phyloP scores from a whole-genome alignment of 2,113 vertebrate species.

The Xiphorhynchus elegans region DNA sequence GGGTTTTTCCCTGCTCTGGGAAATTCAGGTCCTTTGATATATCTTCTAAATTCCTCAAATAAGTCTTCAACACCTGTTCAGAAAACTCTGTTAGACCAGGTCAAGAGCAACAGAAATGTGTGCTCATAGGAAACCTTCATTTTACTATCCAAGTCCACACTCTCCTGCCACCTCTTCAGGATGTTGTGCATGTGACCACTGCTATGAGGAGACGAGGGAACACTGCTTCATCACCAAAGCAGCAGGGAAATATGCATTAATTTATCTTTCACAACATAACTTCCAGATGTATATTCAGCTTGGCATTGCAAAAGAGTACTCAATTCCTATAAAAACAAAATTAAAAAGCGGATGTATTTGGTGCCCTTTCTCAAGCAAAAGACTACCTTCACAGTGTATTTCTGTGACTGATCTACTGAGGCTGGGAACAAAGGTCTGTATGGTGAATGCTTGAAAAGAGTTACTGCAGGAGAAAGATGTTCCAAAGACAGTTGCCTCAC shows the following conservation, averaged over 20 bases:
- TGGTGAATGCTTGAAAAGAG: not conserved
- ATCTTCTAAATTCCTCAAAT: not conserved
- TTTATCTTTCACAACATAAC: not conserved
- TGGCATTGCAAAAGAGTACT: not conserved
- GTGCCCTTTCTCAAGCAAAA: not conserved
- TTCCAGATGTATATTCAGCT: not conserved
- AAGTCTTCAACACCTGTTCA: not conserved
- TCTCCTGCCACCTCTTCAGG: not conserved
- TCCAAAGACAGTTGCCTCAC: not conserved
- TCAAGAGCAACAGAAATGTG: not conserved
- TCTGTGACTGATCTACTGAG: not conserved
- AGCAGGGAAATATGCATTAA: not conserved
- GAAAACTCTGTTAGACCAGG: not conserved
- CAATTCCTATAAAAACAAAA: not conserved
- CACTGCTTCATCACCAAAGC: not conserved
- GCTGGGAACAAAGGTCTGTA: not conserved
- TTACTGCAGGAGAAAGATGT: not conserved
- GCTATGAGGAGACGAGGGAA: not conserved
- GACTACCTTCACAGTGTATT: not conserved
- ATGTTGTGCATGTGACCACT: not conserved
- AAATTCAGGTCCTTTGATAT: not conserved
- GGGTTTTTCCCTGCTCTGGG: rapidly evolving
- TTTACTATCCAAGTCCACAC: not conserved
- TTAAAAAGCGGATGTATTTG: not conserved
- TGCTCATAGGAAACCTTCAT: not conserved